Evolutionary conservation across 2,888 invertebrate species (phyloP).

Genomic region (Nyleta sp.): DNA sequence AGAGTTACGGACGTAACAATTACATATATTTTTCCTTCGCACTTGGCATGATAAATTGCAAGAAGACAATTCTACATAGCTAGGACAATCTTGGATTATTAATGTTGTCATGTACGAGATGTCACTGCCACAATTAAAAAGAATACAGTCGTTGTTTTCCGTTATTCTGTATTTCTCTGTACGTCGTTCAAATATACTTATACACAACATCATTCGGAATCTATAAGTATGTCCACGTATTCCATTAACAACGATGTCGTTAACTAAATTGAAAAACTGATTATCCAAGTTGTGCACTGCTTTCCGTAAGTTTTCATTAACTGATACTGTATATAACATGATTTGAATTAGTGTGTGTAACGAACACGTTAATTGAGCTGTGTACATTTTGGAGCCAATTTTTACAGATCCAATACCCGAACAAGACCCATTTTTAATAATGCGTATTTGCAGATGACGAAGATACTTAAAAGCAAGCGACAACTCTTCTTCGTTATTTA

Average conservation of each 20-base stretch:
- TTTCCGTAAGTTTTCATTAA: neutral
- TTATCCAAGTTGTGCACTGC: neutral
- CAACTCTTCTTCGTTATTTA: constrained; percentile 6
- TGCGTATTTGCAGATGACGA: neutral
- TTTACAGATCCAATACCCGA: neutral
- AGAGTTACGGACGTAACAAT: no score
- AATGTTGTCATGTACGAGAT: neutral
- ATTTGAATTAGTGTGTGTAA: constrained; percentile 68
- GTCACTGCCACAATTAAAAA: neutral
- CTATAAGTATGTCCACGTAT: neutral
- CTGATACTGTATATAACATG: constrained; percentile 54
- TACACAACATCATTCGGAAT: neutral
- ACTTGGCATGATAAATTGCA: neutral
- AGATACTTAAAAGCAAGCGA: neutral
- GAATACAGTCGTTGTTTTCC: neutral
- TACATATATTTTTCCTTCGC: neutral
- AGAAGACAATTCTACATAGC: neutral
- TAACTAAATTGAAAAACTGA: neutral
- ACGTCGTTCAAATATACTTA: neutral
- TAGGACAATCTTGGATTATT: neutral
- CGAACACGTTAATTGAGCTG: neutral
- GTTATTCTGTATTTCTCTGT: neutral
- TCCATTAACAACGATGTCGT: neutral
- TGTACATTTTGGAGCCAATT: neutral
- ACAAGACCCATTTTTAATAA: constrained; percentile 6